Base-by-base conservation (phyloP, 1,140 invertebrate genomes). In the Cherax destructor region DNA sequence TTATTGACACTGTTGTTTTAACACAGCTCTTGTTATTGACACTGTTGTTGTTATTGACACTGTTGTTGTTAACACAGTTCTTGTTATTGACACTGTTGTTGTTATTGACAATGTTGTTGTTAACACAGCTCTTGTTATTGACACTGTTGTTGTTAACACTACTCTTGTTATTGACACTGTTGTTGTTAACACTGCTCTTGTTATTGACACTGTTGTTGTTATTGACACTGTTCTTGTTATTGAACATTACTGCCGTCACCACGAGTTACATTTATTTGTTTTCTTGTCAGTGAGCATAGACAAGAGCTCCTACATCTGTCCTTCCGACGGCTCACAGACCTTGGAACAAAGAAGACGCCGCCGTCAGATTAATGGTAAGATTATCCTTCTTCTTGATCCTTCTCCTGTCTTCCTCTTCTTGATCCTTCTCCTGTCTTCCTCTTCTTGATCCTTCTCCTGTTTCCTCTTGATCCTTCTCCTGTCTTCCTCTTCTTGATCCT, bases 221-320 rank as follows among this genome's bases (percentile, higher is more conserved):
- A 59, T 59, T 59, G 21, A 69, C 65, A 69, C 16, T 69, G 65
- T 69, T 69, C 18, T 21, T 69, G 11, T 13, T 56, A 56, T 5
- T 56, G 5, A 41, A 41, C 30, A 41, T 56, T 56, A 56, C 13
- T 56, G 9, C 52, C 52, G 13, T 10, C 52, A 56, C 52, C 52
- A 56, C 13, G 9, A 56, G 5, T 21, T 69, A n/a, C 65, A n/a
- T 69, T 18, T 1, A n/a, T 69, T 11, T 69, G 65, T 69, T 5
- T 69, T 11, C 18, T 9, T 74, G 69, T 74, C 76, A 91, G 89
- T 91, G 76, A 24, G 52, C 76, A 91, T 91, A 30, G 89, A 91
- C 49, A 91, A 91, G 83, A 72, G 24, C 83, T 69, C 52, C 13
- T 91, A 91, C 89, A 91, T 91, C 69, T 91, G 89, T 56, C 89